Evolutionary conservation across 2,113 vertebrate genomes (phyloP).

Genomic region (Catharus fuscescens): DNA sequence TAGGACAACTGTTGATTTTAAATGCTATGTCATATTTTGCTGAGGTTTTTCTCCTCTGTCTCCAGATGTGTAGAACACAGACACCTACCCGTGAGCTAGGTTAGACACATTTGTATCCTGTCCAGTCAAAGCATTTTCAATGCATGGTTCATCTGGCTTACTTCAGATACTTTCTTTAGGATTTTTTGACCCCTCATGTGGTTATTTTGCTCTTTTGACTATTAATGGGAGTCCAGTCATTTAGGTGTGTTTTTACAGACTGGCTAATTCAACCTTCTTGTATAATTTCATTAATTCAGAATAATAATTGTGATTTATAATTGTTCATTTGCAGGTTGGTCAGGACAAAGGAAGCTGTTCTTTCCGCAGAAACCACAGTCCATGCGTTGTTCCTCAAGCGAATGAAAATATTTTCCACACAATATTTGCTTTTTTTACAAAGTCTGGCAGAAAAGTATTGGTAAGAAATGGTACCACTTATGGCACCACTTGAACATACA

Average conservation of each 20-base stretch:
- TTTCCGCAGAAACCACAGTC: conserved; percentile 85
- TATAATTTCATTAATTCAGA: background rate
- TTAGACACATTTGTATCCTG: rapidly evolving
- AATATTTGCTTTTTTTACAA: conserved; percentile 96
- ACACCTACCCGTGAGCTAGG: background rate
- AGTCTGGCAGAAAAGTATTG: conserved; percentile 95
- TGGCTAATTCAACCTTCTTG: background rate
- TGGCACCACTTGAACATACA: background rate
- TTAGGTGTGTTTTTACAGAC: background rate
- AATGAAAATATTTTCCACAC: conserved; percentile 95
- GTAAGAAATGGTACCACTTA: conserved; percentile 74
- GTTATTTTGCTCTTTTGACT: background rate
- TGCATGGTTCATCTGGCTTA: background rate
- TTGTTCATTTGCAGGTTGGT: conserved; percentile 80
- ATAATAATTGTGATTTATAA: background rate
- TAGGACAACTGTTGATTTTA: background rate
- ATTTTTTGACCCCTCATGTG: background rate
- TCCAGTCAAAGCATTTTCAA: background rate
- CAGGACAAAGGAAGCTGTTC: conserved; percentile 91
- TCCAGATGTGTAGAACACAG: background rate
- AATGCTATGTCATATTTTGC: background rate
- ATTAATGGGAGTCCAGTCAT: background rate
- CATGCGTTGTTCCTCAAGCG: conserved; percentile 90
- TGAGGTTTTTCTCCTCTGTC: background rate
- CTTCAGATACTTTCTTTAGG: background rate